Evolutionary conservation across 1,140 invertebrate genomes (phyloP).

Genomic region (Drosophila funebris): DNA sequence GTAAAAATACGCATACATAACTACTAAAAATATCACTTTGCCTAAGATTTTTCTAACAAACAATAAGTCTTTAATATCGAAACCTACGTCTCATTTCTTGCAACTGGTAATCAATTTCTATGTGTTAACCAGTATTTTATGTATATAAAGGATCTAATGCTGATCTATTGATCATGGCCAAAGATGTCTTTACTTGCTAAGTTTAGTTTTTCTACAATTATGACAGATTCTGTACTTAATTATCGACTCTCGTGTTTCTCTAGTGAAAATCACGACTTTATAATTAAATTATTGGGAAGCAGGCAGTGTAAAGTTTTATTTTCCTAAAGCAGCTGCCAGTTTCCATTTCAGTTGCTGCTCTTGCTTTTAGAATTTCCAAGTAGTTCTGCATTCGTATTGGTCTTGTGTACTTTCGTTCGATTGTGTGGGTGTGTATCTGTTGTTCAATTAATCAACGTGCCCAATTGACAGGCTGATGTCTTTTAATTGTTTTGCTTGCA

Average conservation of each 20-base stretch:
- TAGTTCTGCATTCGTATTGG: conserved; percentile 15
- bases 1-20: background rate
- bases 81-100: too few species aligned
- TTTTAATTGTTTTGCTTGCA: conserved; percentile 4
- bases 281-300: conserved; percentile 59
- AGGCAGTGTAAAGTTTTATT: conserved; percentile 36
- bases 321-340: conserved; percentile 41
- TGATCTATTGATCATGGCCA: too few species aligned
- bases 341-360: conserved; percentile 47
- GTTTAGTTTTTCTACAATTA: too few species aligned
- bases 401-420: conserved; percentile 1
- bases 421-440: background rate
- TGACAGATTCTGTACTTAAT: background rate
- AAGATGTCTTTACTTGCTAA: too few species aligned
- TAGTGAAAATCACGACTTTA: conserved; percentile 36
- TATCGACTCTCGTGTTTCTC: conserved; percentile 17
- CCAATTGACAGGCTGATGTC: conserved; percentile 30
- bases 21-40: background rate
- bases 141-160: too few species aligned
- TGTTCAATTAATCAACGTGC: conserved; percentile 59
- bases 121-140: too few species aligned
- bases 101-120: too few species aligned
- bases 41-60: background rate
- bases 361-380: conserved; percentile 29
- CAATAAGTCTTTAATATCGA: too few species aligned